Conservation (phyloP, 2,888 invertebrate species). For the Cheilosia vernalis region DNA sequence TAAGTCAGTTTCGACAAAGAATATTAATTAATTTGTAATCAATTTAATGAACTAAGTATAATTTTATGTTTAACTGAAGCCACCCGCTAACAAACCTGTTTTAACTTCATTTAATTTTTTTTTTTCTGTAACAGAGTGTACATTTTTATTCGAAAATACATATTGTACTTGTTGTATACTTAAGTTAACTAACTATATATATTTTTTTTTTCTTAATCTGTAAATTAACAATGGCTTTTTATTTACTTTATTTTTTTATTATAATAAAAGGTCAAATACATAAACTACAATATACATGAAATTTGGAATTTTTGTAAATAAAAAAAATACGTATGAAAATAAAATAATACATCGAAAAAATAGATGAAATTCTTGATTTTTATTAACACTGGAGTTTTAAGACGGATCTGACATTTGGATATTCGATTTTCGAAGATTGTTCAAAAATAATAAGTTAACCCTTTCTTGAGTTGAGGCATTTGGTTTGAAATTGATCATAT, state of each 20-base stretch:
- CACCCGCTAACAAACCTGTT: conserved; percentile 41
- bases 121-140: conserved; percentile 59
- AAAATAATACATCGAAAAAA: conserved; percentile 38
- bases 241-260: conserved; percentile 29
- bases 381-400: not conserved
- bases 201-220: conserved; percentile 30
- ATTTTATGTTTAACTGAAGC: conserved; percentile 25
- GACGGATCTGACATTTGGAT: not conserved
- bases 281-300: not conserved
- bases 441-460: no score
- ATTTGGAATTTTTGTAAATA: conserved; percentile 66
- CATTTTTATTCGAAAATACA: conserved; percentile 48
- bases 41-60: conserved; percentile 48
- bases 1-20: conserved; percentile 61
- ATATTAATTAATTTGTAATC: conserved; percentile 38
- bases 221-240: conserved; percentile 67
- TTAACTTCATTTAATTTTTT: conserved; percentile 18
- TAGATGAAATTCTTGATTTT: not conserved
- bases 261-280: conserved; percentile 23
- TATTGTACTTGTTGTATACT: conserved; percentile 22
- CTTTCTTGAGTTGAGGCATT: no score
- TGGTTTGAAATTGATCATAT: no score
- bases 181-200: conserved; percentile 56
- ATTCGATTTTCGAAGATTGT: no score
- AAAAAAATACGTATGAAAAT: conserved; percentile 40